phyloP scores from a whole-genome alignment of 2,797 vertebrate genomes.

The Cuniculus paca region DNA sequence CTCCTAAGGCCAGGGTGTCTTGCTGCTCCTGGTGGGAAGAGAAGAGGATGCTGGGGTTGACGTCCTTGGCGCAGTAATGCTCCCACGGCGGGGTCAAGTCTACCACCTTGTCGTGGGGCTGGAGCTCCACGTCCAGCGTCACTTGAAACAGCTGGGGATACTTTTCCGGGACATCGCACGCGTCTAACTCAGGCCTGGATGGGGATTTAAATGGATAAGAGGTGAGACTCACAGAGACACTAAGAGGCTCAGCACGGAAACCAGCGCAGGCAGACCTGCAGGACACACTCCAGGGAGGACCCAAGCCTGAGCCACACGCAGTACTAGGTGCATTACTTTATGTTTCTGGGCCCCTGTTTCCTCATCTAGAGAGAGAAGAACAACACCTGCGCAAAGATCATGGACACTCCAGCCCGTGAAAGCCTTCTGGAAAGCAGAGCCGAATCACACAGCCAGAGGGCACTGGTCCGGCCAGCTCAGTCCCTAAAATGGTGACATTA shows the following conservation, averaged over 20 bases:
- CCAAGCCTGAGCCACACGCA: background rate
- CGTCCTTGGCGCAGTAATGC: conserved; percentile 97
- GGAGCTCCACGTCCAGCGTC: conserved; percentile 95
- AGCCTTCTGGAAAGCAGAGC: background rate
- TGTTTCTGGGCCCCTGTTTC: background rate
- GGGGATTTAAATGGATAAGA: conserved; percentile 46
- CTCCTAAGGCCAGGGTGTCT: conserved; percentile 94
- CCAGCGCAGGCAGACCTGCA: background rate
- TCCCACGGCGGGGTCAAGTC: conserved; percentile 99
- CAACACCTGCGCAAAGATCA: background rate
- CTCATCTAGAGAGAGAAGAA: background rate
- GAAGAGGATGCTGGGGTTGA: conserved; percentile 96
- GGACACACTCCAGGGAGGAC: background rate
- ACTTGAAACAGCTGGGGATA: conserved; percentile 99
- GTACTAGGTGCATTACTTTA: background rate
- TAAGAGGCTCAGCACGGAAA: background rate
- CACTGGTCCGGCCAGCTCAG: background rate
- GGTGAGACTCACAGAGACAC: background rate
- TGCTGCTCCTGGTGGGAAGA: conserved; percentile 98
- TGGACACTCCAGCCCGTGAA: background rate
- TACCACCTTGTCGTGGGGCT: conserved; percentile 94
- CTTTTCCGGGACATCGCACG: conserved; percentile 98
- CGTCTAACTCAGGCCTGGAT: conserved; percentile 96
- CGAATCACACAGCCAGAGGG: background rate
- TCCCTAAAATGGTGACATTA: background rate